Base-by-base conservation (phyloP, 2,888 invertebrate species). In the Platerodrilus igneus region DNA sequence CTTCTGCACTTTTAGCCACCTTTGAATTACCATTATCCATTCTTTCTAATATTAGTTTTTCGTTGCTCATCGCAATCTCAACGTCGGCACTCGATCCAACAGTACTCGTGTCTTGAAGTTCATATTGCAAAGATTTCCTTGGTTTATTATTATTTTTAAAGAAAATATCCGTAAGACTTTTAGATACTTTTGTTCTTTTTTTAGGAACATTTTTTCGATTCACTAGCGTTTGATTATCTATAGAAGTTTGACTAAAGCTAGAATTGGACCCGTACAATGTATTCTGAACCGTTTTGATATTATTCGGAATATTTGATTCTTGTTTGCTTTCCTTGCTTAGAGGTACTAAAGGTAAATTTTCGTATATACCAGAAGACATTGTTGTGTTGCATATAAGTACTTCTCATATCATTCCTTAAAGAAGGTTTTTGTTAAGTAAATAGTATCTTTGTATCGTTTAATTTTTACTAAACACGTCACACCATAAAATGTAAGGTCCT, bases 301-400 rank as follows among this genome's bases (percentile, higher is more conserved):
- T 59, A 13, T 51, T 43, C 11, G 56, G 37, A 6, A 38, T 35
- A 13, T 45, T 28, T 32, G 47, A 45, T 30, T 44, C 13, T 30
- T n/a, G 41, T 19, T 50, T 53, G 18, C 50, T 47, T 47, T 52
- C 49, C 46, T 52, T 56, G 13, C 51, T 54, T 23, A 62, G 46
- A 10, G 57, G 51, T 34, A 62, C 64, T 35, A 66, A 41, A 0
- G 65, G 64, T 11, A 67, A 48, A 45, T 63, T 65, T 37, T 67
- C 66, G 54, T 63, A 66, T 11, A 64, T 51, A 32, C 59, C 58
- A 4, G 51, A 47, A 25, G 58, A 56, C 44, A 62, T 59, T 51
- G n/a, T 59, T 62, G 17, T 21, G 41, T 35, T 11, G 13, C n/a
- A 9, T 37, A n/a, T 28, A 14, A 15, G 21, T 6, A 6, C 19